Base-by-base conservation (phyloP, 2,797 vertebrate genomes). In the Danionella dracula region DNA sequence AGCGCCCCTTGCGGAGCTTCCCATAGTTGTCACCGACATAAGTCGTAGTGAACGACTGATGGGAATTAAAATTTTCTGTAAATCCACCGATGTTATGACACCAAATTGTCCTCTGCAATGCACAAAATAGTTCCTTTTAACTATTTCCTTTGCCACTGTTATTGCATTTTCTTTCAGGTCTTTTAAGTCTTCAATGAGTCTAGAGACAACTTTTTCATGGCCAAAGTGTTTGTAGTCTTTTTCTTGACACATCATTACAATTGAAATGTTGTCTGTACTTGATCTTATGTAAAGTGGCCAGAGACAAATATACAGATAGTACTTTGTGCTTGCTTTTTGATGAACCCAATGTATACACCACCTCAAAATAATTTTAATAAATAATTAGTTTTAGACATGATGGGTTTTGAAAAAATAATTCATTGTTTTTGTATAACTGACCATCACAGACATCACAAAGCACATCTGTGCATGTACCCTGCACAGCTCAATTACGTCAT, bases 121-220 rank as follows among this genome's bases (percentile, higher is more conserved):
- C 64, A 57, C 9, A 57, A 57, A 7, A 66, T 19, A 48, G 53
- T 27, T 19, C 63, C 51, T n/a, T 55, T 66, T 66, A 45, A 66
- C 50, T 19, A 5, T 13, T 27, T 66, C 17, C 4, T 56, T 31
- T 17, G 29, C n/a, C 27, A 46, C 10, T 3, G 21, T 56, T 44
- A 66, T 66, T 11, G 50, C 29, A 45, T 21, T 56, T 2, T 66
- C 51, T 40, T 56, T 41, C 13, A 46, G 2, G 21, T 20, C 29
- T 21, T 66, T 56, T 11, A 66, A 55, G 20, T 45, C 61, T 29
- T 11, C 11, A 21, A 46, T 9, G 7, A 66, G 4, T 5, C 32
- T 7, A 5, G 40, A 66, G 38, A 66, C 45, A 54, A 55, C 50
- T 11, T 49, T 56, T 4, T 29, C 20, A 34, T 23, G 20, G 1